phyloP scores from a whole-genome alignment of 2,797 vertebrate genomes.

The Linurgus olivaceus region DNA sequence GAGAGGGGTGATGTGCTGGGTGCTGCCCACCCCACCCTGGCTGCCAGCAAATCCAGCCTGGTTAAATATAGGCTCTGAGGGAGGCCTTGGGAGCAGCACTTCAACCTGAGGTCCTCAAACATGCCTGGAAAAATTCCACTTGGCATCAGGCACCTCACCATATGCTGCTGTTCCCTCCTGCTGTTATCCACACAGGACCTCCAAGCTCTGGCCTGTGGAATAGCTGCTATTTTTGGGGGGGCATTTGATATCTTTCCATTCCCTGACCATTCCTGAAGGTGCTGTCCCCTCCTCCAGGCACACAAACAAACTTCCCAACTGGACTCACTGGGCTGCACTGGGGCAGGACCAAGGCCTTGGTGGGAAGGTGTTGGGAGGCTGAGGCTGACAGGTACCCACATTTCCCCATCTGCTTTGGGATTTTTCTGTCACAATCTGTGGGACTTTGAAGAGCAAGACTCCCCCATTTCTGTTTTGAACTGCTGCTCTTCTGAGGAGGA shows the following conservation, averaged over 20 bases:
- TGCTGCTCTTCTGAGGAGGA: not conserved
- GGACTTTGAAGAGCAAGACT: not conserved
- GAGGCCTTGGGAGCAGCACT: constrained; percentile 31
- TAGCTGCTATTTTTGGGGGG: constrained; percentile 29
- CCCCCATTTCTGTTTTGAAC: not conserved
- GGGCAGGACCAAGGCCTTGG: not conserved
- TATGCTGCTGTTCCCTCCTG: constrained; percentile 18
- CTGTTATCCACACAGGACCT: constrained; percentile 9
- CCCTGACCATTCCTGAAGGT: not conserved
- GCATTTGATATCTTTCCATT: constrained; percentile 20
- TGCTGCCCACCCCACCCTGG: not conserved
- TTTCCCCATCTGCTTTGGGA: not conserved
- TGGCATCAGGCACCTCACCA: constrained; percentile 31
- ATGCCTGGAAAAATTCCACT: constrained; percentile 34
- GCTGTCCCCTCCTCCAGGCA: not conserved
- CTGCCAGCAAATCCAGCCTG: constrained; percentile 8
- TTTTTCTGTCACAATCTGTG: not conserved
- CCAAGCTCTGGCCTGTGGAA: not conserved
- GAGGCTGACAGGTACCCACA: not conserved
- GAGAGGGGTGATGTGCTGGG: not conserved
- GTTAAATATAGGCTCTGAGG: constrained; percentile 46
- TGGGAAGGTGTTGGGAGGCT: not conserved
- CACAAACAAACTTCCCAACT: not conserved
- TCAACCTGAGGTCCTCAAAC: constrained; percentile 26
- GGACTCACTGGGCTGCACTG: not conserved